Conservation (phyloP, 2,888 invertebrate species). For the Ormyrus labotus region DNA sequence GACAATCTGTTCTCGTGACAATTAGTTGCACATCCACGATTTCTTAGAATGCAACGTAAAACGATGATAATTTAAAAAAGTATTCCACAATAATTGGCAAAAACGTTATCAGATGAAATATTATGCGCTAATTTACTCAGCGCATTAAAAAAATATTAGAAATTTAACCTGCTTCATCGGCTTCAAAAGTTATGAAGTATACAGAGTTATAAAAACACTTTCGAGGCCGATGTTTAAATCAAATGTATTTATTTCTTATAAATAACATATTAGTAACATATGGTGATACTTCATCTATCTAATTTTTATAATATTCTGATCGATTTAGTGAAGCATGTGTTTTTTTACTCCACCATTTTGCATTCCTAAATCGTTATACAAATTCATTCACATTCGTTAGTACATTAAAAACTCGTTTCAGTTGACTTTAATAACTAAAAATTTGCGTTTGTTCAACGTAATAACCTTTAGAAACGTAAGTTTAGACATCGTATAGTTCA, state of each 20-base stretch:
- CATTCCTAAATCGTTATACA: slow-evolving; percentile 72
- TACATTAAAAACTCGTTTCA: slow-evolving; percentile 66
- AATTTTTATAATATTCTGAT: slow-evolving; percentile 22
- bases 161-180: slow-evolving; percentile 27
- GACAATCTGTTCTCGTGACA: slow-evolving; percentile 50
- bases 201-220: slow-evolving; percentile 45
- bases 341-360: slow-evolving; percentile 67
- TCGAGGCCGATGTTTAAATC: slow-evolving; percentile 47
- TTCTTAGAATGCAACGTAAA: slow-evolving; percentile 41
- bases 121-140: slow-evolving; percentile 28
- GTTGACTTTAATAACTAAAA: slow-evolving; percentile 54
- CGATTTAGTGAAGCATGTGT: slow-evolving; percentile 65
- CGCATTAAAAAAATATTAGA: slow-evolving; percentile 18
- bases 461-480: slow-evolving; percentile 1
- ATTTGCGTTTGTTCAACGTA: slow-evolving; percentile 25
- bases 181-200: slow-evolving; percentile 48
- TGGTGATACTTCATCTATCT: slow-evolving; percentile 32
- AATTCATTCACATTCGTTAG: slow-evolving; percentile 65
- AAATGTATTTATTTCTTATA: slow-evolving; percentile 48
- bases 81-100: slow-evolving; percentile 31
- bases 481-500: slow-evolving; percentile 13
- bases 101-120: slow-evolving; percentile 7
- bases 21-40: slow-evolving; percentile 31
- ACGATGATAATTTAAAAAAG: slow-evolving; percentile 32
- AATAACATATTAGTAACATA: slow-evolving; percentile 46